phyloP scores from a whole-genome alignment of 2,113 vertebrate genomes.

The Prolemur simus region DNA sequence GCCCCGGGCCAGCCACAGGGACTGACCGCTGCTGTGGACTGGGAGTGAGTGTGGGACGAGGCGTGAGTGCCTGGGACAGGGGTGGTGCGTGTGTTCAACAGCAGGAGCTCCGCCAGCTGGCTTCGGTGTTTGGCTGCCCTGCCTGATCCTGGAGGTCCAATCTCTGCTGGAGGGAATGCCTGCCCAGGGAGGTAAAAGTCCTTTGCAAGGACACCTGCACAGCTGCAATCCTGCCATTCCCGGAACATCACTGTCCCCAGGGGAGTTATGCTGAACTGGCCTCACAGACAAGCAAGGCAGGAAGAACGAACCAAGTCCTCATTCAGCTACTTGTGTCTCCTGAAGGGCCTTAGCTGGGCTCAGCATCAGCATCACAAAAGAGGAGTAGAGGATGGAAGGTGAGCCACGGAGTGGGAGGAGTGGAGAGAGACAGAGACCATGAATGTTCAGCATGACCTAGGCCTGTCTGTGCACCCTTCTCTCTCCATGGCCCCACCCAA shows the following conservation, averaged over 20 bases:
- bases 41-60: too few relatives aligned
- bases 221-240: not conserved
- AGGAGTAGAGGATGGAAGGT: not conserved
- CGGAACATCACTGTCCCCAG: not conserved
- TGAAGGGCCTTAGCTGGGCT: not conserved
- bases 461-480: not conserved
- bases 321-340: not conserved
- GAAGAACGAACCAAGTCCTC: not conserved
- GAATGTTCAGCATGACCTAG: not conserved
- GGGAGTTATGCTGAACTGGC: not conserved
- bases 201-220: not conserved
- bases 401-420: not conserved
- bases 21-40: rapidly evolving
- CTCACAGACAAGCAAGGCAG: not conserved
- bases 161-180: conserved; percentile 57
- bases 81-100: conserved; percentile 21
- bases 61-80: rapidly evolving
- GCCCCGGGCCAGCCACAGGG: not conserved
- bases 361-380: not conserved
- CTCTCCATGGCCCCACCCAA: not conserved
- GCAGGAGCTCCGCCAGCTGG: conserved; percentile 33
- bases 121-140: conserved; percentile 47
- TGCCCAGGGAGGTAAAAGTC: conserved; percentile 34
- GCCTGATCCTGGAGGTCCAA: conserved; percentile 68
- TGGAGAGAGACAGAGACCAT: not conserved